phyloP scores from a whole-genome alignment of 2,797 vertebrate genomes.

The Poeciliopsis turneri region DNA sequence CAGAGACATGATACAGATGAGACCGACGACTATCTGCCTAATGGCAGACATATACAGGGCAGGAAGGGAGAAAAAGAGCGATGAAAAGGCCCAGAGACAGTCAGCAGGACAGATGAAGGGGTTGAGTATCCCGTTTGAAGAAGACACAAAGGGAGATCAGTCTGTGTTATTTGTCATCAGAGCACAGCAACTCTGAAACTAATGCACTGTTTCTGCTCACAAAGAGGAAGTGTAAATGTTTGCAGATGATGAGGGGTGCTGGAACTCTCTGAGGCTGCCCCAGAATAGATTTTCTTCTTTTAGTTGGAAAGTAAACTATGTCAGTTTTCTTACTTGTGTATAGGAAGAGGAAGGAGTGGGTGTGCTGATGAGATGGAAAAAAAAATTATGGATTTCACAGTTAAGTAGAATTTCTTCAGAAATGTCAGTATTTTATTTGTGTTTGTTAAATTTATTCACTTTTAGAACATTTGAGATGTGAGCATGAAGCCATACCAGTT shows the following conservation, averaged over 20 bases:
- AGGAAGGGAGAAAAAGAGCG: constrained; percentile 42
- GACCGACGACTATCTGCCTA: constrained; percentile 80
- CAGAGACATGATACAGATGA: constrained; percentile 82
- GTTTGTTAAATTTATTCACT: not conserved
- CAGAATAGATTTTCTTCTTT: constrained; percentile 25
- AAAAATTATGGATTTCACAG: not conserved
- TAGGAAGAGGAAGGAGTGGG: not conserved
- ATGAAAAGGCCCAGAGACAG: constrained; percentile 55
- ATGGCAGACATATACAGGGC: constrained; percentile 81
- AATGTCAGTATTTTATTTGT: not conserved
- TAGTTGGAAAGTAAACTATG: constrained; percentile 10
- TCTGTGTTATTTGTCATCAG: constrained; percentile 58
- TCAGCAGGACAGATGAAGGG: constrained; percentile 62
- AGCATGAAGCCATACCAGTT: not conserved
- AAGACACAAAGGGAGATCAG: constrained; percentile 56
- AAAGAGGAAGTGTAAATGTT: constrained; percentile 50
- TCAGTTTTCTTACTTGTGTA: not conserved
- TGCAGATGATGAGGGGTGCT: constrained; percentile 39
- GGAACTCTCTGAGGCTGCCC: constrained; percentile 22
- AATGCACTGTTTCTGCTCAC: constrained; percentile 46
- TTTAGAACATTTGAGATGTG: not conserved
- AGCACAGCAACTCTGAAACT: constrained; percentile 42
- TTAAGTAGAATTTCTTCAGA: not conserved
- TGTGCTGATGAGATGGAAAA: not conserved
- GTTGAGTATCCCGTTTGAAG: constrained; percentile 56